Evolutionary conservation across 1,140 invertebrate genomes (phyloP).

Genomic region (Drosophila sproati): DNA sequence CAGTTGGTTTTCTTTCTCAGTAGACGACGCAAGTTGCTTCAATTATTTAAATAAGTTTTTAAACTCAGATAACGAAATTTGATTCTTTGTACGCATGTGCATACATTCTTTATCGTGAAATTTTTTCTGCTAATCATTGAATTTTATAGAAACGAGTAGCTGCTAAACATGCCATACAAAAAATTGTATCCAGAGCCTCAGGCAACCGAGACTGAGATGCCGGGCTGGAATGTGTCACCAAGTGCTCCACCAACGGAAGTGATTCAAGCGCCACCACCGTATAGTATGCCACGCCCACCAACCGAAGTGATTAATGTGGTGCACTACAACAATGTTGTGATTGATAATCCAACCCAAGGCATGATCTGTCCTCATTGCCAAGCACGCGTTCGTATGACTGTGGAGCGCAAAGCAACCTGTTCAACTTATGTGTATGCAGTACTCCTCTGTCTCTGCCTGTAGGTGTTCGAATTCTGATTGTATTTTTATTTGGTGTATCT

Average conservation of each 20-base stretch:
- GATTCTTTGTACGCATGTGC: too few relatives aligned
- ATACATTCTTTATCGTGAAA: not conserved
- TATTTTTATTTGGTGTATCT: not conserved
- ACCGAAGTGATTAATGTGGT: conserved; percentile 3
- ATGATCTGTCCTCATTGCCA: conserved; percentile 60
- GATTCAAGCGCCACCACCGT: not conserved
- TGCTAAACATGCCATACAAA: conserved; percentile 14
- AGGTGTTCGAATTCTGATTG: conserved; percentile 24
- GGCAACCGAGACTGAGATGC: not conserved
- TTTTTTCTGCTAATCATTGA: not conserved
- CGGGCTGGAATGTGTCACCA: not conserved
- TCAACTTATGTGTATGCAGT: conserved; percentile 46
- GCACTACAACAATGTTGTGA: conserved; percentile 26
- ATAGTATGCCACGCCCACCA: not conserved
- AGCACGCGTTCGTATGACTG: conserved; percentile 35
- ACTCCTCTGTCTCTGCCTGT: conserved; percentile 54
- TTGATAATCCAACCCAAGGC: conserved; percentile 23
- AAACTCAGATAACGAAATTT: too few relatives aligned
- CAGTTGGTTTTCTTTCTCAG: conserved; percentile 1
- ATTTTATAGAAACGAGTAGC: not conserved
- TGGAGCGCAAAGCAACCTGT: conserved; percentile 54
- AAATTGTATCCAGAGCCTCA: conserved; percentile 15
- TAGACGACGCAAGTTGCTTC: conserved; percentile 3
- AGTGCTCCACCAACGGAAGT: conserved; percentile 19
- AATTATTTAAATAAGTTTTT: too few relatives aligned